A percentile compares a stretch with the other conserved stretches of the same genome.
phyloP scores from a whole-genome alignment of 1,140 invertebrate genomes.

The Aphidius ervi region DNA sequence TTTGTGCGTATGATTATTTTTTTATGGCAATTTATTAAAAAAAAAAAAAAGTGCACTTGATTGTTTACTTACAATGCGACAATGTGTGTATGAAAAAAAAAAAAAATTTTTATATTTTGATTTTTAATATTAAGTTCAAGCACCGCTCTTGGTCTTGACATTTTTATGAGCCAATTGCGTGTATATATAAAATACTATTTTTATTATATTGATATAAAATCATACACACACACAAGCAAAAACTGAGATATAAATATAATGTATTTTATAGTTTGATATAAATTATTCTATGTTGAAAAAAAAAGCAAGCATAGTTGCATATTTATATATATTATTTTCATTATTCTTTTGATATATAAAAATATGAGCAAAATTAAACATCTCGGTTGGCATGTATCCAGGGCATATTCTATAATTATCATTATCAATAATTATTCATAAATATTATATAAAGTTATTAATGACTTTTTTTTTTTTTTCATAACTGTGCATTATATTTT shows the following conservation, averaged over 20 bases:
- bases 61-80: background rate
- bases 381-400: too few relatives aligned
- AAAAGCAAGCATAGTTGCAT: background rate
- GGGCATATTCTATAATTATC: too few relatives aligned
- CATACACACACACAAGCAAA: background rate
- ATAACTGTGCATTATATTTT: too few relatives aligned
- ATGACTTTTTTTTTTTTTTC: too few relatives aligned
- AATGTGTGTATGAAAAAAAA: too few relatives aligned
- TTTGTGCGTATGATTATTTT: background rate
- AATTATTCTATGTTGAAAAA: background rate
- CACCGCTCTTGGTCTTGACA: conserved; percentile 18
- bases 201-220: background rate
- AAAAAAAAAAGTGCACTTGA: background rate
- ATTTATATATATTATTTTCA: too few relatives aligned
- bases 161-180: conserved; percentile 24
- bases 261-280: conserved; percentile 3
- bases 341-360: too few relatives aligned
- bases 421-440: too few relatives aligned
- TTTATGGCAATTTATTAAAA: background rate
- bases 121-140: conserved; percentile 6
- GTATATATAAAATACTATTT: conserved; percentile 6
- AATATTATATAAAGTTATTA: too few relatives aligned
- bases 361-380: too few relatives aligned
- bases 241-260: background rate
- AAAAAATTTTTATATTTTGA: background rate